A percentile compares a stretch with the other conserved stretches of the same genome.
These are phyloP conservation scores for Gobiocypris rarus DNA, from an alignment of 2,113 vertebrate species.

Conservation along the genomic window DNA sequence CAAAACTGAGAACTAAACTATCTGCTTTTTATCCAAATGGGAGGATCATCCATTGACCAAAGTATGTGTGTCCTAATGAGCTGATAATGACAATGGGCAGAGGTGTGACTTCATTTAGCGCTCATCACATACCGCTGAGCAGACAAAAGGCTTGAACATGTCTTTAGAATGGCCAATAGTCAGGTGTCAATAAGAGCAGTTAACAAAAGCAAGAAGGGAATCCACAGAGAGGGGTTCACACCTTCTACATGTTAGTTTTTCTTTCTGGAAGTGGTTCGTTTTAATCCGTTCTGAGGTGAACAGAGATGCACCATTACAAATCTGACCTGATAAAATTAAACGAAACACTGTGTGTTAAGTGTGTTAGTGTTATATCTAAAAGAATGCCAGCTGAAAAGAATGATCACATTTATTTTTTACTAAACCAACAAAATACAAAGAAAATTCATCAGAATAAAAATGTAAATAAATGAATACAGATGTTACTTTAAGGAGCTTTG, in stretches of 20 bases:
- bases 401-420: background rate
- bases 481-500: background rate
- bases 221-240: constrained; percentile 64
- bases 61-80: constrained; percentile 60
- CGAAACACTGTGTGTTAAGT: background rate
- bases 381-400: background rate
- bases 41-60: constrained; percentile 38
- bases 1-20: background rate
- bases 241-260: constrained; percentile 75
- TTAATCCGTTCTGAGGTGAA: background rate
- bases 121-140: constrained; percentile 64
- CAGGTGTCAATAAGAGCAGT: constrained; percentile 66
- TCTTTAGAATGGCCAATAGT: constrained; percentile 65
- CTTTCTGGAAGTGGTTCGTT: constrained; percentile 54
- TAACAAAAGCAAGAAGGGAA: constrained; percentile 70
- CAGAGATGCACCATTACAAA: background rate
- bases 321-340: background rate
- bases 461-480: background rate
- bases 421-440: background rate
- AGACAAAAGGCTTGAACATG: constrained; percentile 71
- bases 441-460: background rate
- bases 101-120: constrained; percentile 72
- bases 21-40: background rate
- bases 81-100: constrained; percentile 63
- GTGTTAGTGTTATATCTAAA: background rate